A percentile compares a stretch with the other conserved stretches of the same genome.
phyloP scores from a whole-genome alignment of 2,888 invertebrate species.

The Corbicula japonica region DNA sequence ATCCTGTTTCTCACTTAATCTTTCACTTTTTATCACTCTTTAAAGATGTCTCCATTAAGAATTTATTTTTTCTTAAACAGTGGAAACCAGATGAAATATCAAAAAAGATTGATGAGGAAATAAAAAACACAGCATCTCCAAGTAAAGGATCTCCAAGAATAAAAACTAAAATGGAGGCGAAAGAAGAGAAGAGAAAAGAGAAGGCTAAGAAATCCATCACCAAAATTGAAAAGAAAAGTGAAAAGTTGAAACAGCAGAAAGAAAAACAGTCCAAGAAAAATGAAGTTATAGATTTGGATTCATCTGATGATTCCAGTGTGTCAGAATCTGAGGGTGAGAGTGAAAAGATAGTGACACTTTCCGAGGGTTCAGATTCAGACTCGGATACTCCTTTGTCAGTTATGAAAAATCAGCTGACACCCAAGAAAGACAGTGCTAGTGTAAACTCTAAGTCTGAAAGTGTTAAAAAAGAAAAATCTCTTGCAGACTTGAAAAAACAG shows the following conservation, averaged over 20 bases:
- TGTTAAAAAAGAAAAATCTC: slow-evolving; percentile 11
- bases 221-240: slow-evolving; percentile 58
- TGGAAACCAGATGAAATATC: slow-evolving; percentile 61
- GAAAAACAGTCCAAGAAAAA: slow-evolving; percentile 60
- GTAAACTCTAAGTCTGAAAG: slow-evolving; percentile 21
- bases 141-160: slow-evolving; percentile 57
- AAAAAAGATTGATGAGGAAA: slow-evolving; percentile 62
- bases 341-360: not conserved
- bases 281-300: slow-evolving; percentile 49
- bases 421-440: slow-evolving; percentile 65
- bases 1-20: too few species aligned
- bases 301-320: slow-evolving; percentile 45
- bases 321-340: slow-evolving; percentile 16
- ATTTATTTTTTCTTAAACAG: slow-evolving; percentile 29
- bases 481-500: slow-evolving; percentile 41
- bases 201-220: slow-evolving; percentile 59
- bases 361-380: slow-evolving; percentile 62
- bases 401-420: slow-evolving; percentile 69
- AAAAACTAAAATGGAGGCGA: slow-evolving; percentile 71
- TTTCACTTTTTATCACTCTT: not conserved
- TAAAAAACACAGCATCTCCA: slow-evolving; percentile 47
- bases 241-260: slow-evolving; percentile 49
- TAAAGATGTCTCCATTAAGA: not conserved
- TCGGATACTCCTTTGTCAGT: slow-evolving; percentile 76
- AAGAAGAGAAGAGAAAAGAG: slow-evolving; percentile 67